phyloP scores from a whole-genome alignment of 2,888 invertebrate genomes.

The Argyresthia goedartella region DNA sequence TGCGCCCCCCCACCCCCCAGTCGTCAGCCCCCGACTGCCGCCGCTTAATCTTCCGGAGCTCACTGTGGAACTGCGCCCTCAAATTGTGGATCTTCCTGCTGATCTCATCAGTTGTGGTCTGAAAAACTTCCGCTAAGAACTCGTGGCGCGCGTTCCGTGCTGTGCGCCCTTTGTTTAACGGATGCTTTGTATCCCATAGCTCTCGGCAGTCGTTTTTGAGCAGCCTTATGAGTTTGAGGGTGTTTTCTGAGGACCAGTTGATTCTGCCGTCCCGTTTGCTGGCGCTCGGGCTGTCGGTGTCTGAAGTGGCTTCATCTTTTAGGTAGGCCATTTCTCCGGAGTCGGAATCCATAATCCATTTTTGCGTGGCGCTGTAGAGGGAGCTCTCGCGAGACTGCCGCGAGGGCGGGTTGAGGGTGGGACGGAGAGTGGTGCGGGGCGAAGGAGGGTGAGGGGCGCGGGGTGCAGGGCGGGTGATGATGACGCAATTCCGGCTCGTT shows the following conservation, averaged over 20 bases:
- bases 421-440: slow-evolving; percentile 38
- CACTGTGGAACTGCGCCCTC: slow-evolving; percentile 53
- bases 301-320: slow-evolving; percentile 44
- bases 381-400: slow-evolving; percentile 64
- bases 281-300: slow-evolving; percentile 22
- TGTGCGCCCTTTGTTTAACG: slow-evolving; percentile 33
- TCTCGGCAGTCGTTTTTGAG: slow-evolving; percentile 49
- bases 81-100: slow-evolving; percentile 54
- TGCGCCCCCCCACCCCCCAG: slow-evolving; percentile 19
- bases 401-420: slow-evolving; percentile 32
- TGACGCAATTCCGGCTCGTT: no score
- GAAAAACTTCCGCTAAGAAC: slow-evolving; percentile 42
- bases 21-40: slow-evolving; percentile 12
- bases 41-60: slow-evolving; percentile 51
- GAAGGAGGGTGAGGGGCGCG: slow-evolving; percentile 10
- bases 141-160: slow-evolving; percentile 38
- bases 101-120: slow-evolving; percentile 48
- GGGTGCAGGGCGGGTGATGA: no score
- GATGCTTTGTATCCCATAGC: slow-evolving; percentile 48
- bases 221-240: slow-evolving; percentile 40
- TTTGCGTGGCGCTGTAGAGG: slow-evolving; percentile 33
- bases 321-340: slow-evolving; percentile 38
- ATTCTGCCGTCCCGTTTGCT: slow-evolving; percentile 21
- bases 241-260: slow-evolving; percentile 46
- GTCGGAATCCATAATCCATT: slow-evolving; percentile 46